Percentiles rank a stretch among this genome's conserved stretches.
These are phyloP conservation scores for Bradypodion pumilum DNA, from an alignment of 2,797 vertebrate species.

Conservation along the genomic window DNA sequence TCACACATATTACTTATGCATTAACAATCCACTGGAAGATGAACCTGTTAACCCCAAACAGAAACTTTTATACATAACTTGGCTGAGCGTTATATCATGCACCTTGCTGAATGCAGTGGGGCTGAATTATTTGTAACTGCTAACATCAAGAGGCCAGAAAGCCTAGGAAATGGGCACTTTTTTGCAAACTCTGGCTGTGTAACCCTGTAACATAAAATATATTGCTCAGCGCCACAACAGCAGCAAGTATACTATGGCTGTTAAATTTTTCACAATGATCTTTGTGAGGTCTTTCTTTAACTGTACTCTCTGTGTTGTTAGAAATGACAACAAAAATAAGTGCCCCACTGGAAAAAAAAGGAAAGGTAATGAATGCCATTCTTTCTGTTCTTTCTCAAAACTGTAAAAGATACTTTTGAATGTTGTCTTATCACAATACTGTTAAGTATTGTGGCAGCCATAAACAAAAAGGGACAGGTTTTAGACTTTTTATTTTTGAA, in stretches of 20 bases:
- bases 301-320: not conserved
- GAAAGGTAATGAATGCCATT: not conserved
- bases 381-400: not conserved
- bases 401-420: not conserved
- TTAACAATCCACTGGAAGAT: slow-evolving; percentile 36
- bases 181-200: not conserved
- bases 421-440: not conserved
- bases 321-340: slow-evolving; percentile 1
- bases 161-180: not conserved
- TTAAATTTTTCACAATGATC: not conserved
- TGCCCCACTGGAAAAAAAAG: not conserved
- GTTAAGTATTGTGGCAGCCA: not conserved
- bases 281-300: slow-evolving; percentile 6
- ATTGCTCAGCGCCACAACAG: not conserved
- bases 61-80: slow-evolving; percentile 21
- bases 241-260: not conserved
- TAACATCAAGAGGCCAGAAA: slow-evolving; percentile 7
- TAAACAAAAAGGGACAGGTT: no score
- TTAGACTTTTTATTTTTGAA: no score
- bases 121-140: slow-evolving; percentile 10
- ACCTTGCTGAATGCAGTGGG: not conserved
- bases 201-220: not conserved
- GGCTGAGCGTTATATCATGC: slow-evolving; percentile 30
- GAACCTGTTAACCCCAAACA: slow-evolving; percentile 22
- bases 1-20: not conserved